phyloP scores from a whole-genome alignment of 2,888 invertebrate genomes.

The Arge pagana region DNA sequence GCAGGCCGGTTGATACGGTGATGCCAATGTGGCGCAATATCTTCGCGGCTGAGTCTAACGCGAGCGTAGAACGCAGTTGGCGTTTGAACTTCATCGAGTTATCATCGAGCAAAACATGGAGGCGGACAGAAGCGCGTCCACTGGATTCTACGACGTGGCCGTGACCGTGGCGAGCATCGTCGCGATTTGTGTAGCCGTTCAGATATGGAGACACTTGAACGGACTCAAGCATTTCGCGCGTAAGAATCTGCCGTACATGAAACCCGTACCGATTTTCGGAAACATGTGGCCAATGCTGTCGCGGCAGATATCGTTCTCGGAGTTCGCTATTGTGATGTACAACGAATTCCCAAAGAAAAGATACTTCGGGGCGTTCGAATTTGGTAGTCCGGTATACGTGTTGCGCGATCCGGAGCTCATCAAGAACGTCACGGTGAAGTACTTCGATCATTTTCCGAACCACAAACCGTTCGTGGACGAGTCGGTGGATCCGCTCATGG shows the following conservation, averaged over 20 bases:
- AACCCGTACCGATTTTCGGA: conserved; percentile 2
- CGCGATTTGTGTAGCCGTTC: too few species aligned
- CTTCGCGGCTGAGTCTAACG: too few species aligned
- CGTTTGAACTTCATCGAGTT: too few species aligned
- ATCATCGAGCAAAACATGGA: too few species aligned
- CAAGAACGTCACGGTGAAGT: conserved; percentile 62
- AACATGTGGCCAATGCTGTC: conserved; percentile 12
- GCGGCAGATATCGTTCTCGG: background rate
- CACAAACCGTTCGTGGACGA: conserved; percentile 56
- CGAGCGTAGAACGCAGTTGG: too few species aligned
- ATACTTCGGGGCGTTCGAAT: conserved; percentile 60
- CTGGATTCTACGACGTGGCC: too few species aligned
- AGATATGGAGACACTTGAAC: background rate
- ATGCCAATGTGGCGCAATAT: too few species aligned
- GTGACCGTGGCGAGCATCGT: background rate
- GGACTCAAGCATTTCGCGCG: background rate
- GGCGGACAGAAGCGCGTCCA: too few species aligned
- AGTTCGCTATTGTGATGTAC: conserved; percentile 3
- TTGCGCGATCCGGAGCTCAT: conserved; percentile 63
- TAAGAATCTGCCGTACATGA: background rate
- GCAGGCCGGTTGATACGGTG: too few species aligned
- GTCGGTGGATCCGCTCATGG: conserved; percentile 60
- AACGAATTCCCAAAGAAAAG: conserved; percentile 42
- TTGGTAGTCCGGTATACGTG: conserved; percentile 54
- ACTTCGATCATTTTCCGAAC: conserved; percentile 64